Conservation (phyloP, 1,140 invertebrate species). For the Drosophila ohnishii region DNA sequence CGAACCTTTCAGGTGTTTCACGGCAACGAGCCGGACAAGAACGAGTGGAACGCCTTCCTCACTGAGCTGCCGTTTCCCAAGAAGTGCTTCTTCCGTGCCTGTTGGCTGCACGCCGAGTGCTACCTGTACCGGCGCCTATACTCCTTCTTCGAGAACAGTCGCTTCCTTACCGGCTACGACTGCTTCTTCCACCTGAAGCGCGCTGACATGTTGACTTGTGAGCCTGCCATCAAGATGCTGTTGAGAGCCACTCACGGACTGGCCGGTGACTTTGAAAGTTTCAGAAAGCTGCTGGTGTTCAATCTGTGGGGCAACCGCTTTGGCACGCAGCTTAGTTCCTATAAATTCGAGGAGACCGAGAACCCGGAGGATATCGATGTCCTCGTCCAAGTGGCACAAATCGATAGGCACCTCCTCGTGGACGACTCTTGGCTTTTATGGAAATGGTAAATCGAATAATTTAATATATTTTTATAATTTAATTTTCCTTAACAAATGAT, state of each 20-base stretch:
- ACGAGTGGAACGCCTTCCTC: conserved; percentile 67
- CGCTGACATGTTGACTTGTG: conserved; percentile 85
- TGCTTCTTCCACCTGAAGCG: conserved; percentile 91
- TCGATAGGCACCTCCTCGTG: conserved; percentile 88
- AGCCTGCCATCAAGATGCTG: conserved; percentile 85
- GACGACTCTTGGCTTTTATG: conserved; percentile 86
- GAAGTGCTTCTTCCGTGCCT: conserved; percentile 88
- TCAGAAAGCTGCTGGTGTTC: conserved; percentile 85
- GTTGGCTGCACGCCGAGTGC: conserved; percentile 96
- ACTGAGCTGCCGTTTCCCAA: conserved; percentile 48
- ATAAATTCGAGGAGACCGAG: conserved; percentile 88
- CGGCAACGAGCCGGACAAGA: conserved; percentile 58
- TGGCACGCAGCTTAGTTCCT: conserved; percentile 86
- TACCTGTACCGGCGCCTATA: conserved; percentile 94
- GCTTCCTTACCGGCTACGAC: conserved; percentile 88
- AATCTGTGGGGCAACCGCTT: conserved; percentile 91
- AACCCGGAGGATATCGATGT: conserved; percentile 84
- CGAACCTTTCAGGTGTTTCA: conserved; percentile 42
- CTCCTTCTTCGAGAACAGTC: conserved; percentile 90
- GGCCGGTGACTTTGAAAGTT: conserved; percentile 81
- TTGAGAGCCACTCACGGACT: conserved; percentile 63
- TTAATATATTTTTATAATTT: too few relatives aligned
- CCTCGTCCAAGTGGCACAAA: conserved; percentile 85
- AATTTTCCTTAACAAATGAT: too few relatives aligned
- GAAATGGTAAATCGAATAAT: conserved; percentile 57